These are phyloP conservation scores for Rhinichthys klamathensis DNA, from an alignment of 2,113 vertebrate genomes.

Conservation along the genomic window DNA sequence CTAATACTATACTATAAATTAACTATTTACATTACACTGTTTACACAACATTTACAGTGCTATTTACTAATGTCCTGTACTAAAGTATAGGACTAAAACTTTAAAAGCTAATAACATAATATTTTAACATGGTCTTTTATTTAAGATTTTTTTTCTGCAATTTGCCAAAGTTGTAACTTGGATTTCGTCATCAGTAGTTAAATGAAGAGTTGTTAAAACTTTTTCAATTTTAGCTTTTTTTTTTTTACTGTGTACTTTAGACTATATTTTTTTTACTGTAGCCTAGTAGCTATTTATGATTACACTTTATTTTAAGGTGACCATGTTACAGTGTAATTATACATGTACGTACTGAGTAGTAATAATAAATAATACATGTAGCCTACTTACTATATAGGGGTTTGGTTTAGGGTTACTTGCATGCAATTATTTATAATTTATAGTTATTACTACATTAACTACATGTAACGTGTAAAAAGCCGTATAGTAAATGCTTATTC, in stretches of 20 bases:
- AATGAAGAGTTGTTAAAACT: background rate
- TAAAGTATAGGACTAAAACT: background rate
- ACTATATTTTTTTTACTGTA: background rate
- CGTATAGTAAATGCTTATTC: too few relatives aligned
- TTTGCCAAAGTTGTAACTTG: background rate
- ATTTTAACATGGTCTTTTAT: background rate
- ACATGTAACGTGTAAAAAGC: too few relatives aligned
- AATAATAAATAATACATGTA: too few relatives aligned
- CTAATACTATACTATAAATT: background rate
- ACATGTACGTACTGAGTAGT: too few relatives aligned
- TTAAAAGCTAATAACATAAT: background rate
- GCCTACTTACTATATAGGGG: too few relatives aligned
- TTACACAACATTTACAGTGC: background rate
- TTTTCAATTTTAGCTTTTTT: too few relatives aligned
- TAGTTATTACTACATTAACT: too few relatives aligned
- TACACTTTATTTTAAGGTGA: too few relatives aligned
- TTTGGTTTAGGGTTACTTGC: too few relatives aligned
- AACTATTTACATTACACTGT: background rate
- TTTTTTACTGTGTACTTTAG: background rate
- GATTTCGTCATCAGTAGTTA: background rate
- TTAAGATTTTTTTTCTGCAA: background rate
- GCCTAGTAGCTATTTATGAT: too few relatives aligned
- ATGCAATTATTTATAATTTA: too few relatives aligned
- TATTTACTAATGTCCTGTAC: background rate
- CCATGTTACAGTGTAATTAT: too few relatives aligned